phyloP scores from a whole-genome alignment of 2,113 vertebrate genomes.

The Rhabdornis inornatus region DNA sequence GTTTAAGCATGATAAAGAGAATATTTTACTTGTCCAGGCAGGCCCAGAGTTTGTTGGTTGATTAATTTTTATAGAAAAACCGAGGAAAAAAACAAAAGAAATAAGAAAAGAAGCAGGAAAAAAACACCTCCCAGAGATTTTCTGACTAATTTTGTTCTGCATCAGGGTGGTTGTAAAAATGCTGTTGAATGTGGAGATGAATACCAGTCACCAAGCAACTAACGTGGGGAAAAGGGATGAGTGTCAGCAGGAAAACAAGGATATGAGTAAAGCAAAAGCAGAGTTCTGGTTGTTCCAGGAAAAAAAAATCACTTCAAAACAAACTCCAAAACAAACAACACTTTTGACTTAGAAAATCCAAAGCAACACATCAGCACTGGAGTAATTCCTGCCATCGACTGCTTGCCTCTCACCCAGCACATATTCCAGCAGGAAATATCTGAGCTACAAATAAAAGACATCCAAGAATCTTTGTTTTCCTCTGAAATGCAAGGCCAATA shows the following conservation, averaged over 20 bases:
- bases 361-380: background rate
- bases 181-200: background rate
- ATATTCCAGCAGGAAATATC: constrained; percentile 12
- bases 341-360: background rate
- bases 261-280: background rate
- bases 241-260: background rate
- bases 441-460: background rate
- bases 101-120: fast-evolving
- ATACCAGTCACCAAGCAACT: constrained; percentile 17
- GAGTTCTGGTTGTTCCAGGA: background rate
- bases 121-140: background rate
- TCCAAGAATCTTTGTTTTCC: constrained; percentile 8
- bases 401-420: background rate
- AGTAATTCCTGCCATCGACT: constrained; percentile 26
- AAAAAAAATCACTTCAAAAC: background rate
- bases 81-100: fast-evolving
- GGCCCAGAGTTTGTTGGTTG: background rate
- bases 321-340: constrained; percentile 40
- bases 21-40: background rate
- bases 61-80: background rate
- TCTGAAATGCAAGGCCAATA: constrained; percentile 29
- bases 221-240: background rate
- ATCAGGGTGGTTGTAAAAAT: background rate
- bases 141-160: background rate
- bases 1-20: background rate